Conservation (phyloP, 2,797 vertebrate species). For the Glossophaga mutica region DNA sequence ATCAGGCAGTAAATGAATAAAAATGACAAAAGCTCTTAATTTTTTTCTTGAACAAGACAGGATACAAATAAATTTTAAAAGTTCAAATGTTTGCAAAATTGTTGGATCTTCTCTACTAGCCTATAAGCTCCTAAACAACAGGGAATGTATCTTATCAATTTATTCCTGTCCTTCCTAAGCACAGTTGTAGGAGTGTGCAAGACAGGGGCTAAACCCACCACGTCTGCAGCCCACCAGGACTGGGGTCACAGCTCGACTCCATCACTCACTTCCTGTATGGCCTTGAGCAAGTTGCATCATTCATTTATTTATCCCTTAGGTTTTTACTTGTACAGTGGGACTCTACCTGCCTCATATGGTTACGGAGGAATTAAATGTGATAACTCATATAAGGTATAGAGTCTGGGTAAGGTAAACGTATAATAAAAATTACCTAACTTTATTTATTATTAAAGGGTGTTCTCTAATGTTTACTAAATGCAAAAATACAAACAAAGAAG, state of each 20-base stretch:
- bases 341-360: neutral
- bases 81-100: neutral
- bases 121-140: neutral
- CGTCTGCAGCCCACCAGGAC: neutral
- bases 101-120: neutral
- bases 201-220: neutral
- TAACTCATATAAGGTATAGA: neutral
- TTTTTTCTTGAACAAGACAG: neutral
- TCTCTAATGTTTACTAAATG: neutral
- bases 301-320: neutral
- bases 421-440: neutral
- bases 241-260: neutral
- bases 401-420: neutral
- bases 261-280: neutral
- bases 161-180: neutral
- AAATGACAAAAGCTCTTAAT: neutral
- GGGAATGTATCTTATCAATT: neutral
- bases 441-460: slow-evolving; percentile 7
- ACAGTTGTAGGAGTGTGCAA: neutral
- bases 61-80: neutral
- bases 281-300: neutral
- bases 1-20: neutral
- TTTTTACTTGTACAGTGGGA: neutral
- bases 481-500: neutral
- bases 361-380: neutral